Evolutionary conservation across 2,797 vertebrate species (phyloP).

Genomic region (Coilia nasus): DNA sequence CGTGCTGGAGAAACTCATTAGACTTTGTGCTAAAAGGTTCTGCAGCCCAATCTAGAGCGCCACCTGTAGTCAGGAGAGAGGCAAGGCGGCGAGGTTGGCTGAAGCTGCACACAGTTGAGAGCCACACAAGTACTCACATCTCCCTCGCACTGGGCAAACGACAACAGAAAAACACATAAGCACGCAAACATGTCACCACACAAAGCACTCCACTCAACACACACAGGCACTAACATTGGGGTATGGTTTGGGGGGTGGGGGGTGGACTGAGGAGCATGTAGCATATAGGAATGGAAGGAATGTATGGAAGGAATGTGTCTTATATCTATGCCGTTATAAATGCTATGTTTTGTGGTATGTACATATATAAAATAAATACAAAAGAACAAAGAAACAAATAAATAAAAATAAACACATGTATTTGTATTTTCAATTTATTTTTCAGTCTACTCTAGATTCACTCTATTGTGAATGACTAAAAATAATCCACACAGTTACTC

Average conservation of each 20-base stretch:
- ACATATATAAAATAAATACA: background rate
- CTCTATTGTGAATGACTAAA: too few relatives aligned
- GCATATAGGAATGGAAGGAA: too few relatives aligned
- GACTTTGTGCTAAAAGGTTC: background rate
- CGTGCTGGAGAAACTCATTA: background rate
- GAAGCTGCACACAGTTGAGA: conserved; percentile 47
- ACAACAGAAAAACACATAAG: conserved; percentile 83
- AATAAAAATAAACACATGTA: too few relatives aligned
- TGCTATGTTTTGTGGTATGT: background rate
- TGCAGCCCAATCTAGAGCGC: background rate
- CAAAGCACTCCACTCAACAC: background rate
- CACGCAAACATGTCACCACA: conserved; percentile 35
- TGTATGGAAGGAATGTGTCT: background rate
- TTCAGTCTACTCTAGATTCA: too few relatives aligned
- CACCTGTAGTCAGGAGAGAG: background rate
- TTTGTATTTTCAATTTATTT: too few relatives aligned
- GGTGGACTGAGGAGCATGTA: background rate
- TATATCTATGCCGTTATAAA: background rate
- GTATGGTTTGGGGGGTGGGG: background rate
- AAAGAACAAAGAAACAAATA: background rate
- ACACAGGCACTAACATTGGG: background rate
- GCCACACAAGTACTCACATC: conserved; percentile 84
- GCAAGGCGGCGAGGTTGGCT: conserved; percentile 43
- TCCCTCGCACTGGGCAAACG: conserved; percentile 87
- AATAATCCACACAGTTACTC: background rate